Base-by-base conservation (phyloP, 2,113 vertebrate species). In the Sula dactylatra region DNA sequence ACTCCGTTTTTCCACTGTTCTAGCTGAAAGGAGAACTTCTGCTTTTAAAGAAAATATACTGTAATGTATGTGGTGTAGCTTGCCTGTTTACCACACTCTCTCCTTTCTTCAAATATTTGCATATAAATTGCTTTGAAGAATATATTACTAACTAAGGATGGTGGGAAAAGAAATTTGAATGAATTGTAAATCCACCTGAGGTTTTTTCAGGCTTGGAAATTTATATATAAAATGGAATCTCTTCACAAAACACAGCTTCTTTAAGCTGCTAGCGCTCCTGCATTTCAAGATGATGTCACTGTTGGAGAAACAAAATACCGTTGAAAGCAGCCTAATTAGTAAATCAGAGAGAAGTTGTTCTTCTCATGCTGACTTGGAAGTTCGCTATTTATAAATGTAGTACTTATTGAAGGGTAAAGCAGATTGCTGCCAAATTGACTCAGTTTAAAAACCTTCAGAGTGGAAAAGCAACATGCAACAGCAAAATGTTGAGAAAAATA, bases 91-190 rank as follows among this genome's bases (percentile, higher is more conserved):
- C 95, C 32, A 82, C 66, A 62, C 49, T 79, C 34, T 82, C 38
- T 54, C 70, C 32, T 88, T 97, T 97, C 44, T 82, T 94, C 81
- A 94, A 97, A 97, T 94, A 97, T 97, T 98, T 97, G 65, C 94
- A 97, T 97, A 93, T 93, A 98, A 96, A 97, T 97, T 97, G 74
- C 65, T 93, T 97, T 92, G 79, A 93, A 94, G 59, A 92, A 52
- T 95, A 56, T 91, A 65, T 96, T 97, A 94, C n/a, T 67, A 93
- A 78, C 40, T 42, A 69, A 90, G 74, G 72, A 94, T 67, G 36
- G 73, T 65, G 47, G 77, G 58, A 91, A 86, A 93, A 77, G n/a
- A 65, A 92, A 42, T 93, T 7, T 77, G 52, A 97, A 96, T 93
- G n/a, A 94, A 96, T 97, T 96, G 49, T 90, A 97, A 97, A 97